Percentiles rank a stretch among this genome's conserved stretches.
Conservation (phyloP, 2,113 vertebrate genomes). For the Thomomys bottae region DNA sequence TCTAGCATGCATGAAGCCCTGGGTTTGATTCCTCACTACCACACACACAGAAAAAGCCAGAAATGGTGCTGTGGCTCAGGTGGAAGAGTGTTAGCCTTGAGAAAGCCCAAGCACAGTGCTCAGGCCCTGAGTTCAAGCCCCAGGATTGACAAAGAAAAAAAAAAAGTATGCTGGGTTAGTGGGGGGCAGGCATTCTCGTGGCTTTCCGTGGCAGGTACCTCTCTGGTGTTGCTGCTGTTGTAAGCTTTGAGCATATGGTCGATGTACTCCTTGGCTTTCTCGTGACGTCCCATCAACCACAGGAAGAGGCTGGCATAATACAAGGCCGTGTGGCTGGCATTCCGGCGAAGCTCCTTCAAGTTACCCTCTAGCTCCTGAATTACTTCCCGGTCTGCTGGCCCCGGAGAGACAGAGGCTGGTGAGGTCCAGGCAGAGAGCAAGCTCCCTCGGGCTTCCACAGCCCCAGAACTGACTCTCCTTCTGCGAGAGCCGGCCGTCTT, state of each 20-base stretch:
- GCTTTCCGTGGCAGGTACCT: conserved; percentile 15
- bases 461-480: no score
- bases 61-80: no score
- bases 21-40: no score
- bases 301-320: conserved; percentile 82
- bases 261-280: conserved; percentile 82
- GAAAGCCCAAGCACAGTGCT: no score
- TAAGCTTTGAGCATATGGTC: conserved; percentile 80
- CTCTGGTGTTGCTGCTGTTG: conserved; percentile 64
- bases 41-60: no score
- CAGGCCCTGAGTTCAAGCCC: no score
- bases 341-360: conserved; percentile 78
- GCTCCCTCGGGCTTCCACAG: neutral
- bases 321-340: conserved; percentile 57
- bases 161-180: no score
- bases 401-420: neutral
- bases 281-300: conserved; percentile 78
- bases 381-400: conserved; percentile 74
- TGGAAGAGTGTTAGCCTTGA: no score
- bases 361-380: conserved; percentile 78
- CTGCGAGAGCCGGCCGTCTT: neutral
- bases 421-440: no score
- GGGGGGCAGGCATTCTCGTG: neutral
- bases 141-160: no score
- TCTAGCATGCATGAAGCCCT: no score